These are phyloP conservation scores for Homalodisca vitripennis DNA, from an alignment of 1,140 invertebrate species.

Conservation along the genomic window DNA sequence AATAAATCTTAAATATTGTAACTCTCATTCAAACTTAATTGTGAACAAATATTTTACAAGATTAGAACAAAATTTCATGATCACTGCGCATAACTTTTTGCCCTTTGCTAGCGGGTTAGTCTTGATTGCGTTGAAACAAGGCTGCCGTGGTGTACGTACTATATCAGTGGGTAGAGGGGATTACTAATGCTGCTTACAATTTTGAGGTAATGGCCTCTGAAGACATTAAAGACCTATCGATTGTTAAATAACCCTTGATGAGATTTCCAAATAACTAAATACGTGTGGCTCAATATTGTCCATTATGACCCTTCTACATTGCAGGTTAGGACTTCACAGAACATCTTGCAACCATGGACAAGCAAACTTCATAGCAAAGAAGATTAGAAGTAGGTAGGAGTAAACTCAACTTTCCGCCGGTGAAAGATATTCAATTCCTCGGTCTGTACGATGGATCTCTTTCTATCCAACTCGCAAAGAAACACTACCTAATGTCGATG, in stretches of 20 bases:
- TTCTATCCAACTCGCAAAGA: not conserved
- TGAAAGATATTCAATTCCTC: not conserved
- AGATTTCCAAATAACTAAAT: not conserved
- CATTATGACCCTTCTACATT: not conserved
- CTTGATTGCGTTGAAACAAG: constrained; percentile 35
- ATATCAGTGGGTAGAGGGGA: not conserved
- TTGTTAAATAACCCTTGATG: not conserved
- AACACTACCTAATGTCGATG: not conserved
- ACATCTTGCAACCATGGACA: constrained; percentile 12
- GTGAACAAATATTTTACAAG: constrained; percentile 29
- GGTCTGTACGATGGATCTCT: not conserved
- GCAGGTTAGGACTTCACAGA: not conserved
- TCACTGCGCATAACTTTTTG: constrained; percentile 34
- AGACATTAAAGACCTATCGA: constrained; percentile 2
- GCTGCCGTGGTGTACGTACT: not conserved
- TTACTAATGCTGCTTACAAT: not conserved
- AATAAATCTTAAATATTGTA: constrained; percentile 37
- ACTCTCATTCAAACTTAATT: constrained; percentile 26
- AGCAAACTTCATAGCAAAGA: constrained; percentile 9
- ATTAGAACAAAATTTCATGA: constrained; percentile 32
- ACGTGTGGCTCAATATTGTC: not conserved
- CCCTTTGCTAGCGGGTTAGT: constrained; percentile 34
- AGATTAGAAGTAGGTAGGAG: not conserved
- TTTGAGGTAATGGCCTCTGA: not conserved
- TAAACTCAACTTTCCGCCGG: not conserved